Evolutionary conservation across 2,888 invertebrate genomes (phyloP).

Genomic region (Brachylomia viminalis): DNA sequence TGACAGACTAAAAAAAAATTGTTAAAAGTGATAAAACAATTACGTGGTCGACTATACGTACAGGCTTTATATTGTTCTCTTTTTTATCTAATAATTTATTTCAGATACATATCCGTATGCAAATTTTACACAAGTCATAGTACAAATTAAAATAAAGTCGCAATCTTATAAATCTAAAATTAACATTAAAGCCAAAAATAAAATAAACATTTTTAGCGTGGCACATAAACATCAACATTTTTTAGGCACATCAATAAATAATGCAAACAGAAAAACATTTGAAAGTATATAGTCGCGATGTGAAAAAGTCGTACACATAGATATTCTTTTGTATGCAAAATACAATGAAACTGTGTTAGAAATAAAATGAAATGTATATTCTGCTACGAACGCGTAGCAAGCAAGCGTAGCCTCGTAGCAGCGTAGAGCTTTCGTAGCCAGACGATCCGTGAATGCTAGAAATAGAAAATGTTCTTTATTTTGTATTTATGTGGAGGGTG

Average conservation of each 20-base stretch:
- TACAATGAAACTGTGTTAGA: constrained; percentile 37
- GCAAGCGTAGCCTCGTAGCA: constrained; percentile 38
- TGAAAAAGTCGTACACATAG: constrained; percentile 8
- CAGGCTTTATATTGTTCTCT: not conserved
- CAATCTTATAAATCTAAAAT: too few species aligned
- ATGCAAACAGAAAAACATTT: not conserved
- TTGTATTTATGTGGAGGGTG: constrained; percentile 15
- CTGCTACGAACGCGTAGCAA: constrained; percentile 42
- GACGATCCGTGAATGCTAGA: constrained; percentile 27
- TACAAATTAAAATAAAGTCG: too few species aligned
- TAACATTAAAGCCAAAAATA: too few species aligned
- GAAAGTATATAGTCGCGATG: not conserved
- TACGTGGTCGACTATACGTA: not conserved
- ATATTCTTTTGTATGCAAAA: constrained; percentile 44
- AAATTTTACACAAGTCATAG: too few species aligned
- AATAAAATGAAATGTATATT: constrained; percentile 51
- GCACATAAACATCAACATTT: not conserved
- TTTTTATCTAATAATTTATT: too few species aligned
- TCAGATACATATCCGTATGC: too few species aligned
- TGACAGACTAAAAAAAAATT: too few species aligned
- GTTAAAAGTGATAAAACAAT: not conserved
- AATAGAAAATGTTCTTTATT: constrained; percentile 38
- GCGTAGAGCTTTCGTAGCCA: constrained; percentile 53
- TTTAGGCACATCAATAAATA: not conserved
- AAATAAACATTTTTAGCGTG: too few species aligned